These are phyloP conservation scores for Drosophila melanosoma DNA, from an alignment of 2,888 invertebrate species.

Conservation along the genomic window DNA sequence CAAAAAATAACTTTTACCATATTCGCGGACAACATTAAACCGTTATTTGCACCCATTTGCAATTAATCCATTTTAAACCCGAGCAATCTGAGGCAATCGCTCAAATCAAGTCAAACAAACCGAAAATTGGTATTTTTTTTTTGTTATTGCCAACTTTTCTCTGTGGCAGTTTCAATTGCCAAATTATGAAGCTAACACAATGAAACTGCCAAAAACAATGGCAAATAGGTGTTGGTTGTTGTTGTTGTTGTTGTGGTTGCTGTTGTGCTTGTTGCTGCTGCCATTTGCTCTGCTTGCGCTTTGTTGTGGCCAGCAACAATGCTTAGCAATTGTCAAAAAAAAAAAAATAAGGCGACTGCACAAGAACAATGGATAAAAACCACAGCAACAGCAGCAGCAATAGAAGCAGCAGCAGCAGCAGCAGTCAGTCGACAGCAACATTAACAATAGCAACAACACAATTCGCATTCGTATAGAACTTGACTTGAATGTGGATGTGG, in stretches of 20 bases:
- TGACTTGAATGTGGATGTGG: slow-evolving; percentile 38
- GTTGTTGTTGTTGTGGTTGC: slow-evolving; percentile 14
- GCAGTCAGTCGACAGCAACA: slow-evolving; percentile 11
- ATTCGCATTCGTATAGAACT: slow-evolving; percentile 65
- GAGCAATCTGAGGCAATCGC: slow-evolving; percentile 22
- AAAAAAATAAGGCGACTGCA: slow-evolving; percentile 38
- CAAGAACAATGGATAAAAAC: slow-evolving; percentile 55
- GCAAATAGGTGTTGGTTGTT: slow-evolving; percentile 50
- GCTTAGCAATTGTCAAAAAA: slow-evolving; percentile 60
- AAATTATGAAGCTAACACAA: slow-evolving; percentile 60
- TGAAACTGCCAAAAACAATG: slow-evolving; percentile 58
- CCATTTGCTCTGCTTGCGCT: slow-evolving; percentile 52
- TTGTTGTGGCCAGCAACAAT: slow-evolving; percentile 69
- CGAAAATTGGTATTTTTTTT: slow-evolving; percentile 17
- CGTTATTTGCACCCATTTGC: slow-evolving; percentile 1
- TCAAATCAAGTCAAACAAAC: slow-evolving; percentile 19
- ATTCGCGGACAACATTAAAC: not conserved
- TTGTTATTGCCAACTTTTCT: slow-evolving; percentile 18
- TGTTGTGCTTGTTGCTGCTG: slow-evolving; percentile 22
- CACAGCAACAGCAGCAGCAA: slow-evolving; percentile 27
- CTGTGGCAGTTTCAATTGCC: slow-evolving; percentile 60
- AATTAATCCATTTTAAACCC: slow-evolving; percentile 19
- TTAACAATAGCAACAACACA: slow-evolving; percentile 42
- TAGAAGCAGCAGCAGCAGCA: slow-evolving; percentile 22
- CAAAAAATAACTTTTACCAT: not conserved